Evolutionary conservation across 1,140 invertebrate species (phyloP), one percentile per base, ranked within the genome.

Genomic region (Mya arenaria): DNA sequence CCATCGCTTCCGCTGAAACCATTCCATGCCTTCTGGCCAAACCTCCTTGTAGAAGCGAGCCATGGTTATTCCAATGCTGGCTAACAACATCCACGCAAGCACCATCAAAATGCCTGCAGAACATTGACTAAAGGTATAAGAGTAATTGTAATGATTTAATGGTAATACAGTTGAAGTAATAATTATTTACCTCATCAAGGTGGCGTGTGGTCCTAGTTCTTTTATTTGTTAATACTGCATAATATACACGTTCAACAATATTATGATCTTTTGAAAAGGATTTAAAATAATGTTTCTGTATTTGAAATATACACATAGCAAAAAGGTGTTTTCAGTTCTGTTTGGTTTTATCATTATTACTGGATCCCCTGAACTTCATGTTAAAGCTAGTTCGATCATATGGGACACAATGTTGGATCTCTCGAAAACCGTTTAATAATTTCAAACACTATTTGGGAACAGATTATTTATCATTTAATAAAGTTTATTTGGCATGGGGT

Each of bases 1-100:
- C 98, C 97, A 98, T 62, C 97, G 95, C 92, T 98, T 97, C 91
- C 98, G 97, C 80, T 96, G 96, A 82, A 96, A 97, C 0, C 97
- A 92, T 75, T 95, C 69, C 30, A 41, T 95, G 80, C 69, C 66
- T 25, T 95, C 95, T 30, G 96, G 95, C 97, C 97, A 98, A 0
- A 97, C 97, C 90, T 96, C 95, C 89, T 97, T 96, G 93, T 96
- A 98, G 91, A 98, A 98, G 87, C 97, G 95, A 0, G 97, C 97
- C 1, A 98, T 92, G 13, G 98, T 92, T 82, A 98, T 98, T 25
- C 97, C 98, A 79, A 97, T 92, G 13, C 96, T 97, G 0, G 97
- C 96, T n/a, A 96, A 95, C 4, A 97, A 96, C 58, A 99, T 95
- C 97, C 98, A 99, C 0, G 97, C 97, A 0, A 95, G 94, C 37